Base-by-base conservation (phyloP, 2,888 invertebrate genomes). In the Noctua janthe region DNA sequence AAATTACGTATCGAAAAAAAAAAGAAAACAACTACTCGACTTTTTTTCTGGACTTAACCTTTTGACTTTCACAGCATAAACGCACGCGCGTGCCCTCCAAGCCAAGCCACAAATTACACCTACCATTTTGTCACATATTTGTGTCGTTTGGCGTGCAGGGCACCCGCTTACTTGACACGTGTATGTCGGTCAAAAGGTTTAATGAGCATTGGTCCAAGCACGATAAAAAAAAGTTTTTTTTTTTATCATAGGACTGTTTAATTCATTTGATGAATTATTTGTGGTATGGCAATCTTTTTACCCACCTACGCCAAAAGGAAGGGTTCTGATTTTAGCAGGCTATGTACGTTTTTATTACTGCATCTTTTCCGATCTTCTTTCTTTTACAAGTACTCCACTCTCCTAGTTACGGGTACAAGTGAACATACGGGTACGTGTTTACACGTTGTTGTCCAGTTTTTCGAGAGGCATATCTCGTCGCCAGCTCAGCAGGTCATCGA, bases 401-500 rank as follows among this genome's bases (percentile, higher is more conserved):
- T 39, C 15, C 69, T 49, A 71, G 77, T 86, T 49, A 78, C 77
- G 49, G 23, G 4, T 66, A 88, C 86, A 64, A 77, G 77, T 71
- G 43, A 70, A 76, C 39, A 8, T 75, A 72, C 35, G 76, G 51
- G 11, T n/a, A n/a, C n/a, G n/a, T 54, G 78, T 87, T 87, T 91
- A 90, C 29, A 88, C 88, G 85, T 92, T 91, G 17, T 89, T 88
- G 17, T 91, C 88, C 2, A 91, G 80, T 7, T 85, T 47, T 84
- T 89, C 74, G 54, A 83, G 76, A 79, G 89, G 64, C 82, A 85
- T 69, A 39, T 94, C 93, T 54, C 94, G 94, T 74, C 96, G 94
- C 98, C 98, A 98, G 83, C 97, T 98, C 6, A 98, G 93, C 56
- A 98, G 94, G 88, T 98, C 98, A 91, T 98, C 98, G 10, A 99